A percentile compares a stretch with the other conserved stretches of the same genome.
Conservation (phyloP, 1,140 invertebrate species). For the Palaemon carinicauda region DNA sequence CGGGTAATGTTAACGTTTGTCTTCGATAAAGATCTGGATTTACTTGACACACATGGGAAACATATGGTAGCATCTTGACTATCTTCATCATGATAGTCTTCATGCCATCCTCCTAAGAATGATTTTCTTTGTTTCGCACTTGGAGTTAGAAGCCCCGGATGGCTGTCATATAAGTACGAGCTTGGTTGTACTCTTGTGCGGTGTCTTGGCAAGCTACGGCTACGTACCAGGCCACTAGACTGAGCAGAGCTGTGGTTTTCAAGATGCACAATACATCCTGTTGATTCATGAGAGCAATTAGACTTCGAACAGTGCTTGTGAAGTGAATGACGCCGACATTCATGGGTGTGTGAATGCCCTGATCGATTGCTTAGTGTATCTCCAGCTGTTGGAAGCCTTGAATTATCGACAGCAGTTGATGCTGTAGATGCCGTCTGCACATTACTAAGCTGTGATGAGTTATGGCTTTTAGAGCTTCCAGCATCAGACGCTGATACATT, state of each 20-base stretch:
- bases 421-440: background rate
- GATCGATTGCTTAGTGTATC: background rate
- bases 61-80: background rate
- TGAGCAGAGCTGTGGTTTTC: background rate
- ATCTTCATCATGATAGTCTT: background rate
- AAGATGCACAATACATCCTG: background rate
- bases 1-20: too few relatives aligned
- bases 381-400: background rate
- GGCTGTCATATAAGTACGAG: background rate
- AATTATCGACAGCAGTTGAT: background rate
- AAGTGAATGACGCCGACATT: background rate
- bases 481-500: background rate
- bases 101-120: background rate
- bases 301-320: background rate
- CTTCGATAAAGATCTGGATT: too few relatives aligned
- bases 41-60: background rate
- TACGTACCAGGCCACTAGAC: background rate
- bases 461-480: background rate
- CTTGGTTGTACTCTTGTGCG: background rate
- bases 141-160: background rate
- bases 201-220: background rate
- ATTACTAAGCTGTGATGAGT: background rate
- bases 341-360: background rate
- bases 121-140: background rate
- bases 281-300: background rate